Conservation (phyloP, 2,113 vertebrate species). For the pig (Sus scrofa) region T2T-Sscrofa CM000816.6:56292001-56292500, state of each 20-base stretch:
- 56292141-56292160: conserved; percentile 78
- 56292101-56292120: conserved; percentile 34
- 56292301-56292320: conserved; percentile 85
- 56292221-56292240: conserved; percentile 75
- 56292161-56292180: conserved; percentile 79
- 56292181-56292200: conserved; percentile 84
- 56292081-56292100: conserved; percentile 23
- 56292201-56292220: conserved; percentile 71
- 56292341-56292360: conserved; percentile 82
- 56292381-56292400: conserved; percentile 77
- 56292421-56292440: background rate
- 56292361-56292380: conserved; percentile 79
- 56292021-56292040: background rate
- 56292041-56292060: conserved; percentile 53
- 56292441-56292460: background rate
- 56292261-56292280: conserved; percentile 79
- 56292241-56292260: conserved; percentile 83
- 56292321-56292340: conserved; percentile 83
- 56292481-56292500: background rate
- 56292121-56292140: conserved; percentile 18
- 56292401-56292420: background rate
- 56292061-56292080: conserved; percentile 57
- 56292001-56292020: background rate
- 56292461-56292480: background rate
- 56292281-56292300: conserved; percentile 85